A percentile compares a stretch with the other conserved stretches of the same genome.
Conservation (phyloP, 1,140 invertebrate genomes). For the Drosophila micromelanica region DNA sequence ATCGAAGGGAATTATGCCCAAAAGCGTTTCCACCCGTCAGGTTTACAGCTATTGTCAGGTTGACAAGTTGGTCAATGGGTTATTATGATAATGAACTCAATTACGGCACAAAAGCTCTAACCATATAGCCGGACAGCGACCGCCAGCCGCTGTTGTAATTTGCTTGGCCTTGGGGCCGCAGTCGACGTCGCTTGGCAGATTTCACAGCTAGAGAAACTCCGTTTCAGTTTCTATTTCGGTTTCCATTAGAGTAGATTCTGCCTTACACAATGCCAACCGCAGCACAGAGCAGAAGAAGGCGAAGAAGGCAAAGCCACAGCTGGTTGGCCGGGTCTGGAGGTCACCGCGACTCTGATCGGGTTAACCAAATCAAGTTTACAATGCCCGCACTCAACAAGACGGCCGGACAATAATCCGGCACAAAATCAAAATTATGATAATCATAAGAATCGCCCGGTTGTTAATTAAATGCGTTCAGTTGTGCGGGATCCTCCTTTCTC, state of each 20-base stretch:
- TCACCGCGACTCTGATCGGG: conserved; percentile 51
- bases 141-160: conserved; percentile 69
- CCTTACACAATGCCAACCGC: conserved; percentile 59
- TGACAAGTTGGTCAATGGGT: conserved; percentile 79
- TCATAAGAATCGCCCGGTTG: conserved; percentile 14
- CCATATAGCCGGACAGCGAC: conserved; percentile 39
- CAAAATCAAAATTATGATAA: conserved; percentile 3
- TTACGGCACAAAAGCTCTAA: conserved; percentile 52
- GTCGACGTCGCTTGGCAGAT: conserved; percentile 52
- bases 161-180: conserved; percentile 57
- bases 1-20: not conserved
- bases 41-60: conserved; percentile 49
- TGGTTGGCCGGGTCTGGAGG: conserved; percentile 61
- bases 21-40: not conserved
- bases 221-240: conserved; percentile 37
- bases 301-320: conserved; percentile 45
- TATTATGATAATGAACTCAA: conserved; percentile 83
- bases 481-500: not conserved
- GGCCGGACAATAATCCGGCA: conserved; percentile 28
- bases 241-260: conserved; percentile 49
- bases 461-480: conserved; percentile 8
- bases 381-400: not conserved
- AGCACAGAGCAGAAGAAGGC: conserved; percentile 37
- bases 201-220: conserved; percentile 58
- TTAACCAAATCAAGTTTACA: conserved; percentile 75